Evolutionary conservation across 2,888 invertebrate genomes (phyloP).

Genomic region (Alloscopus bannaensis): DNA sequence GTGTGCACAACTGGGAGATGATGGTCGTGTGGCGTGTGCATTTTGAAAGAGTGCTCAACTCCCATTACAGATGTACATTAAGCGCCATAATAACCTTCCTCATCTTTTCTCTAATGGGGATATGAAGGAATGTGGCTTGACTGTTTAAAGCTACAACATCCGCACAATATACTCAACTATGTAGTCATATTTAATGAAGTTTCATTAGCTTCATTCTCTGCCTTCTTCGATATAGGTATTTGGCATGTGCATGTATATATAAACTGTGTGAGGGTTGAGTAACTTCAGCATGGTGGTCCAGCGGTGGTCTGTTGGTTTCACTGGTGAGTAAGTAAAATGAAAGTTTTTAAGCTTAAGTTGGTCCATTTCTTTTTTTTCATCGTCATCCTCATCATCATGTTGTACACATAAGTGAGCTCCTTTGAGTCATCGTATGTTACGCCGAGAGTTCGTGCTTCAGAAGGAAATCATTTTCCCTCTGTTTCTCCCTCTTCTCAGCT

Average conservation of each 20-base stretch:
- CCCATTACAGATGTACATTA: constrained; percentile 63
- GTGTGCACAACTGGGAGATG: neutral
- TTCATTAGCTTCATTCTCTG: constrained; percentile 59
- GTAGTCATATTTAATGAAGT: constrained; percentile 63
- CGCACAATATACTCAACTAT: neutral
- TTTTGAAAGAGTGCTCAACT: constrained; percentile 56
- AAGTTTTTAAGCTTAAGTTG: constrained; percentile 46
- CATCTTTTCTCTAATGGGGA: constrained; percentile 52
- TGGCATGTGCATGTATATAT: too few relatives aligned
- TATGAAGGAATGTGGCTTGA: constrained; percentile 47
- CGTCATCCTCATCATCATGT: constrained; percentile 17
- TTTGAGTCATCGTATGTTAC: neutral
- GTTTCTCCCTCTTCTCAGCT: neutral
- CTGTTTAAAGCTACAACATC: constrained; percentile 11
- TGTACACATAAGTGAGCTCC: constrained; percentile 7
- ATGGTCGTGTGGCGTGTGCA: constrained; percentile 35
- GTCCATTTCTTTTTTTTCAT: constrained; percentile 34
- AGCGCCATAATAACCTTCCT: constrained; percentile 59
- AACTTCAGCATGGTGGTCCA: neutral
- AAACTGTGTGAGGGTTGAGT: neutral
- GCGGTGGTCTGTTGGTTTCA: constrained; percentile 2
- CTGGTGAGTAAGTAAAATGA: constrained; percentile 38
- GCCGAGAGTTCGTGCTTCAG: constrained; percentile 8
- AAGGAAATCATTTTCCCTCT: neutral
- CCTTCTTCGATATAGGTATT: constrained; percentile 30